Base-by-base conservation (phyloP, 2,797 vertebrate species). In the Anguilla marmorata region DNA sequence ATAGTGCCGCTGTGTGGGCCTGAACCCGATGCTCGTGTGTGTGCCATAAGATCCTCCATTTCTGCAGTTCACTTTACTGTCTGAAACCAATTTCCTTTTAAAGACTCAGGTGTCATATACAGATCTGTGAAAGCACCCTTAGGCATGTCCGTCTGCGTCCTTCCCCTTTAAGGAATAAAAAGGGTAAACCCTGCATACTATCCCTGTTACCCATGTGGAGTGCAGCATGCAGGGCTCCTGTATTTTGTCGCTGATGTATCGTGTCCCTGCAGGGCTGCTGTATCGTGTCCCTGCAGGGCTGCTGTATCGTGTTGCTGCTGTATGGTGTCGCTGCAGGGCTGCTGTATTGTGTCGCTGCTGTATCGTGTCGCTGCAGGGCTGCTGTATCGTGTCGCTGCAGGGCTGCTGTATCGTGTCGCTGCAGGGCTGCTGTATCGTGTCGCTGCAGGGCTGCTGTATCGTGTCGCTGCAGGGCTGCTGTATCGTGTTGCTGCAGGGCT, bases 61-160 rank as follows among this genome's bases (percentile, higher is more conserved):
- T 94, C 92, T 94, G 92, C 94, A 93, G 94, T 93, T 90, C 91
- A 86, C 93, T 90, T 93, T 94, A 91, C 93, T 95, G 92, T 94
- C 94, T 93, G 92, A 94, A 89, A 87, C 91, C 88, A 90, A 92
- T 92, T 91, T 48, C 41, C 37, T n/a, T 48, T 80, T 80, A 48
- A 80, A 48, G 76, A n/a, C 69, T 37, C 27, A 90, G 92, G 11
- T 66, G 60, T 12, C 21, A n/a, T 66, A n/a, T n/a, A 66, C 91
- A 91, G 93, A 90, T 95, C 95, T 95, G 93, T 92, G 92, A 93
- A 91, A 91, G 92, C 93, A 92, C 95, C 93, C 92, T 93, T 93
- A 95, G 95, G 94, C 94, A 94, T 94, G 95, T 96, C 93, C 94
- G 95, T 96, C 94, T 95, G 96, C 93, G 95, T 90, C 92, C 90